Evolutionary conservation across 2,113 vertebrate species (phyloP), one percentile per base, ranked within the genome.

Genomic region (Dasyornis broadbenti): DNA sequence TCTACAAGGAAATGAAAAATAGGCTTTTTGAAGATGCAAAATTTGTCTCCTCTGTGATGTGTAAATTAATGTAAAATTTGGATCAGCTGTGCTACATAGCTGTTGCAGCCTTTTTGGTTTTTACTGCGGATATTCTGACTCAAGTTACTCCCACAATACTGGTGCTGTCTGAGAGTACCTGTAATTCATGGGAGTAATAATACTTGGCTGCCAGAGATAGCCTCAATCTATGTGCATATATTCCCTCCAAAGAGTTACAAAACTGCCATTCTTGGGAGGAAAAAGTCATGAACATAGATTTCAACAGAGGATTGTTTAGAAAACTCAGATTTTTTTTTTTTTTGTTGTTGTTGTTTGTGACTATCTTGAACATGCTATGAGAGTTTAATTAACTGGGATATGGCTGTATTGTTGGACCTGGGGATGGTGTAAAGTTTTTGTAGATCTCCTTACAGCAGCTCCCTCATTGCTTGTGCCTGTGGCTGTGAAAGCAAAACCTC

Each of bases 41-140:
- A 68, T 20, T 31, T 54, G 6, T 72, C 42, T 76, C 8, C 20
- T 59, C 50, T 86, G 44, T 79, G 59, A 86, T 65, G 33, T 89
- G 75, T 70, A 92, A 86, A 93, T 96, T 80, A 80, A 73, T 86
- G 76, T 42, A 68, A 77, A 93, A 77, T 77, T 54, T 63, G 56
- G 30, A 86, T 20, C 31, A 73, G 40, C 56, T 66, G 39, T 73
- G 54, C 30, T 83, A 11, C 18, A 19, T 27, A 83, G 19, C 26
- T 88, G 3, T 83, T 79, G 9, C 35, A 64, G 65, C 3, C 2
- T 19, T 45, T 61, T 61, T 78, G 22, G 0, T 59, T 79, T 70
- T 88, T 65, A 37, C 42, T 88, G 75, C 70, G 44, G 44, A 40
- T 80, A 65, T 3, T 89, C 26, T 65, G 60, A 45, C 60, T 89